phyloP scores from a whole-genome alignment of 2,797 vertebrate species.

The Pangasius mekongensis region DNA sequence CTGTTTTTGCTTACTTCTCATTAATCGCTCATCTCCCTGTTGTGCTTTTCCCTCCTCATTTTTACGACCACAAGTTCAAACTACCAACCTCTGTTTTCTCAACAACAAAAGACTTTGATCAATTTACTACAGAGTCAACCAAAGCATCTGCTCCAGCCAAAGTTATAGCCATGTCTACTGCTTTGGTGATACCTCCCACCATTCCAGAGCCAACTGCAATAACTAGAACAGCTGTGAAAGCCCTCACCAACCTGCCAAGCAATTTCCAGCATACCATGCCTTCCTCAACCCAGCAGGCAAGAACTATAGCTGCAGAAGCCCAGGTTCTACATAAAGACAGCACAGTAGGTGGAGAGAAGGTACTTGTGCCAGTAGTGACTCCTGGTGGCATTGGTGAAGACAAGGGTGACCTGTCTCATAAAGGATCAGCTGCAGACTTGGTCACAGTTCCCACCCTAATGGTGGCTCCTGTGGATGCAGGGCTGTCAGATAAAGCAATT shows the following conservation, averaged over 20 bases:
- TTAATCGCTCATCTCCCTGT: background rate
- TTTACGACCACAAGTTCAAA: background rate
- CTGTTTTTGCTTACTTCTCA: background rate
- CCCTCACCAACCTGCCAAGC: constrained; percentile 23
- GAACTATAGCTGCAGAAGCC: background rate
- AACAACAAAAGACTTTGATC: background rate
- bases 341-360: background rate
- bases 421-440: constrained; percentile 1
- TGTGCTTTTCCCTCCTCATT: background rate
- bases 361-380: constrained; percentile 6
- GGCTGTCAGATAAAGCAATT: background rate
- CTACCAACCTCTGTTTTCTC: background rate
- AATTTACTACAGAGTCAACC: background rate
- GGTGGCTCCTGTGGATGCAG: too few species aligned
- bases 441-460: background rate
- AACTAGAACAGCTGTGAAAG: constrained; percentile 33
- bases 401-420: background rate
- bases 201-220: background rate
- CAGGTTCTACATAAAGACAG: background rate
- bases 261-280: constrained; percentile 25
- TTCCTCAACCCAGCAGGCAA: constrained; percentile 11
- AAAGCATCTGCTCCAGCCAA: background rate
- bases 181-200: background rate
- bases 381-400: constrained; percentile 8
- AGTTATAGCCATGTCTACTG: background rate